These are phyloP conservation scores for Trematocara marginatum DNA, from an alignment of 2,113 vertebrate species.

Conservation along the genomic window DNA sequence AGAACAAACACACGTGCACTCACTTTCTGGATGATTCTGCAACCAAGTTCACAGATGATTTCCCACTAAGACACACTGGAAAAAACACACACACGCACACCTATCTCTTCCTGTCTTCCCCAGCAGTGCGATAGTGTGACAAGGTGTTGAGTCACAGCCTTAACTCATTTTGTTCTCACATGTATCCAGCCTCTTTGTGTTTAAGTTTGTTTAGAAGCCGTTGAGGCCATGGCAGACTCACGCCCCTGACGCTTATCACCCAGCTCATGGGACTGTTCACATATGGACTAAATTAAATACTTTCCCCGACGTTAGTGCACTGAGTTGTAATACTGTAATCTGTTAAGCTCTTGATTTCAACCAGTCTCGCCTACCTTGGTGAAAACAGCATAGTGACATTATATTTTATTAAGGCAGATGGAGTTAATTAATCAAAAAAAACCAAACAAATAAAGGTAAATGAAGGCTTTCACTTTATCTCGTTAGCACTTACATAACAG, in stretches of 20 bases:
- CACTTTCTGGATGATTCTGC: not conserved
- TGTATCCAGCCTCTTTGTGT: not conserved
- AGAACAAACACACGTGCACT: not conserved
- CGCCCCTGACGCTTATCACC: not conserved
- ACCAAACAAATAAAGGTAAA: not conserved
- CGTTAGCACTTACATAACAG: not conserved
- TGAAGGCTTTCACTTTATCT: not conserved
- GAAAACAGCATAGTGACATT: not conserved
- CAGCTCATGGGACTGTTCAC: not conserved
- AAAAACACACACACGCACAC: not conserved
- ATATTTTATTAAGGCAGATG: not conserved
- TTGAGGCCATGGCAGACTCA: not conserved
- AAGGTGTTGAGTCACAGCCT: constrained; percentile 6
- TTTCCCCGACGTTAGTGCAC: not conserved
- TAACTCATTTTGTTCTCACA: not conserved
- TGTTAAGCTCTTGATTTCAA: not conserved
- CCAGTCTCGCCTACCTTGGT: not conserved
- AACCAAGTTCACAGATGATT: not conserved
- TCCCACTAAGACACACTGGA: not conserved
- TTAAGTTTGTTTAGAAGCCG: not conserved
- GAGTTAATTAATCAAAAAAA: not conserved
- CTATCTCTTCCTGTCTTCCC: not conserved
- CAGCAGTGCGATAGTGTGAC: not conserved
- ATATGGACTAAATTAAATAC: not conserved
- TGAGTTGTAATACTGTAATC: not conserved